Evolutionary conservation across 2,113 vertebrate genomes (phyloP).

Genomic region (Lepus timidus): DNA sequence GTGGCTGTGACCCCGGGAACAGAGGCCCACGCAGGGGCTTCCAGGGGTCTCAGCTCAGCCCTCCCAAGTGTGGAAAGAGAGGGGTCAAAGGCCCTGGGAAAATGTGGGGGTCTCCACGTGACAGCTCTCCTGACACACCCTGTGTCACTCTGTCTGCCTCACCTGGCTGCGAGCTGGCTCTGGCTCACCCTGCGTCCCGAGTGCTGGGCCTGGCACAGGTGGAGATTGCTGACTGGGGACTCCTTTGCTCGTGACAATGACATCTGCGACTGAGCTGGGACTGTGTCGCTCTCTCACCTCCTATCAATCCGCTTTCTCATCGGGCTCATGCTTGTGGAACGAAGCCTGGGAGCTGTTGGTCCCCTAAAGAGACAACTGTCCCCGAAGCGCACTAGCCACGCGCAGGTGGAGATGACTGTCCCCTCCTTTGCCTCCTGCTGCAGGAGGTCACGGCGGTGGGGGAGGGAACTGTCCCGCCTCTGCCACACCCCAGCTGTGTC

Average conservation of each 20-base stretch:
- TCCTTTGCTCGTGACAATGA: neutral
- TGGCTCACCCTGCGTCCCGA: no score
- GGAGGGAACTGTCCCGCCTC: neutral
- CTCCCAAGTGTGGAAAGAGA: neutral
- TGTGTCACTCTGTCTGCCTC: neutral
- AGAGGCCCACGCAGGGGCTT: neutral
- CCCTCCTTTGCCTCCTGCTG: neutral
- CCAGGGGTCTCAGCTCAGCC: neutral
- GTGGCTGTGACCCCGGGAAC: neutral
- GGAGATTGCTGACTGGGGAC: neutral
- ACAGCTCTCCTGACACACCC: neutral
- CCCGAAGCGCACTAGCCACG: neutral
- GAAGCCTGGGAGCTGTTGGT: neutral
- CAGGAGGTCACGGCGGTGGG: neutral
- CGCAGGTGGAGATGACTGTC: neutral
- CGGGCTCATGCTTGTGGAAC: neutral
- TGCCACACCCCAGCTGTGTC: neutral
- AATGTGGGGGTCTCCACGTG: neutral
- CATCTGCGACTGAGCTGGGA: neutral
- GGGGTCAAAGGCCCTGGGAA: neutral
- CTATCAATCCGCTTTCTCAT: neutral
- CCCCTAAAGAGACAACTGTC: neutral
- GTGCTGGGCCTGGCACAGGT: neutral
- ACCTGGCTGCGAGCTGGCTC: neutral
- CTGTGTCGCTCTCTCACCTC: no score